A percentile compares a stretch with the other conserved stretches of the same genome.
Evolutionary conservation across 2,888 invertebrate genomes (phyloP).

Genomic region (Macroteleia sp.): DNA sequence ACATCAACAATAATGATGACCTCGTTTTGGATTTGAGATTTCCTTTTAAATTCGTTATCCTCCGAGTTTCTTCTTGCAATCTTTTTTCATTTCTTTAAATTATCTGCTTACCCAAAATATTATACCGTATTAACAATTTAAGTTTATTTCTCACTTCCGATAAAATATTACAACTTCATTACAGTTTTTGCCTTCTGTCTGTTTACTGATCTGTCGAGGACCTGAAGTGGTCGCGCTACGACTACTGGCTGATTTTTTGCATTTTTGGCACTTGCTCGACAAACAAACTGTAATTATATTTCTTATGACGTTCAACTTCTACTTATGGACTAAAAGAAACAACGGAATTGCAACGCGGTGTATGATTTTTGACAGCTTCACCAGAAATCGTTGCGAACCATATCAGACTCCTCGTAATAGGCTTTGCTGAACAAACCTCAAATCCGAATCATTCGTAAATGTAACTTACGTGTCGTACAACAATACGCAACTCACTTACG

Average conservation of each 20-base stretch:
- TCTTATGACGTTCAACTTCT: too few relatives aligned
- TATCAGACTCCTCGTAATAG: neutral
- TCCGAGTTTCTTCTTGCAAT: slow-evolving; percentile 20
- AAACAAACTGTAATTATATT: too few relatives aligned
- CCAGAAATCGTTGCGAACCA: too few relatives aligned
- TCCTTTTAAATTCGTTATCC: slow-evolving; percentile 62
- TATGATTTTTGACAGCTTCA: too few relatives aligned
- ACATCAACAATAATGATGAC: slow-evolving; percentile 78
- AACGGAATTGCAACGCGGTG: too few relatives aligned
- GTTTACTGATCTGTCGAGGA: neutral
- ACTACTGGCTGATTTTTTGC: neutral
- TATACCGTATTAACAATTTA: slow-evolving; percentile 80
- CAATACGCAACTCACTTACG: too few relatives aligned
- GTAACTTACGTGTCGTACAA: too few relatives aligned
- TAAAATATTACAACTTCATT: slow-evolving; percentile 76
- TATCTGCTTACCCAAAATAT: slow-evolving; percentile 78
- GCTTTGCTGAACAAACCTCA: slow-evolving; percentile 9
- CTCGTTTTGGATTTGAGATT: slow-evolving; percentile 67
- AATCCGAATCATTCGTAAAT: slow-evolving; percentile 24
- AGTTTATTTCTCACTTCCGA: slow-evolving; percentile 77
- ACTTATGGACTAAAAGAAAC: too few relatives aligned
- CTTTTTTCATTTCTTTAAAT: slow-evolving; percentile 54
- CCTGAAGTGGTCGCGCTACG: slow-evolving; percentile 1
- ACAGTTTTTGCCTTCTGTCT: slow-evolving; percentile 70
- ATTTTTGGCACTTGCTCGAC: slow-evolving; percentile 14